A percentile compares a stretch with the other conserved stretches of the same genome.
These are phyloP conservation scores for Tenthredo amoena DNA, from an alignment of 2,888 invertebrate genomes.

Conservation along the genomic window DNA sequence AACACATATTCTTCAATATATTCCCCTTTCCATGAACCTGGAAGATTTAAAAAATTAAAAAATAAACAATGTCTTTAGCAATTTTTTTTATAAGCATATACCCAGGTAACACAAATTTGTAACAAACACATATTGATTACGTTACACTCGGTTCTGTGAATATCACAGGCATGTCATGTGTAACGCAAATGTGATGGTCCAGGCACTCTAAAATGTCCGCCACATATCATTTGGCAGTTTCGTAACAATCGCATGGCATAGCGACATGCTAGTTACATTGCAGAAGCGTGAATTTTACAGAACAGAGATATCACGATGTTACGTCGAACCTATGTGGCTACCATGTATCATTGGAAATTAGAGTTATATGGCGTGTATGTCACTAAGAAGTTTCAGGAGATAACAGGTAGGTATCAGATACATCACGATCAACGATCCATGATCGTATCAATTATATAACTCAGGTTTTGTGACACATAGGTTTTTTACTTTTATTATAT, in stretches of 20 bases:
- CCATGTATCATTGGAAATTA: background rate
- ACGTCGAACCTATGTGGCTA: background rate
- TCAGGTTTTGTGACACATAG: background rate
- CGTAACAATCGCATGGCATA: background rate
- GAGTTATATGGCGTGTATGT: background rate
- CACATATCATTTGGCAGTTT: background rate
- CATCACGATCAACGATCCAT: conserved; percentile 14
- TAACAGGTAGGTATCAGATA: conserved; percentile 16
- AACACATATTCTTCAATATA: too few relatives aligned
- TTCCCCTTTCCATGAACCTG: too few relatives aligned
- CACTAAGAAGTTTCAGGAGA: conserved; percentile 3
- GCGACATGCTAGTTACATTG: background rate
- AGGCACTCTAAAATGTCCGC: conserved; percentile 39
- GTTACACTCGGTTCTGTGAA: conserved; percentile 13
- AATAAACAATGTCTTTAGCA: too few relatives aligned
- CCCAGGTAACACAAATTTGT: conserved; percentile 4
- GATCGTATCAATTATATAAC: conserved; percentile 2
- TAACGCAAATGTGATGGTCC: conserved; percentile 4
- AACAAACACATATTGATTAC: conserved; percentile 14
- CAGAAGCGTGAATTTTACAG: conserved; percentile 13
- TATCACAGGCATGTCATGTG: conserved; percentile 29
- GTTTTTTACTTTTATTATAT: background rate
- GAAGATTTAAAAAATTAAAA: too few relatives aligned
- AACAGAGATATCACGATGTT: conserved; percentile 20
- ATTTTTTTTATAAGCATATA: too few relatives aligned